Base-by-base conservation (phyloP, 2,888 invertebrate species). In the Lobophora halterata region DNA sequence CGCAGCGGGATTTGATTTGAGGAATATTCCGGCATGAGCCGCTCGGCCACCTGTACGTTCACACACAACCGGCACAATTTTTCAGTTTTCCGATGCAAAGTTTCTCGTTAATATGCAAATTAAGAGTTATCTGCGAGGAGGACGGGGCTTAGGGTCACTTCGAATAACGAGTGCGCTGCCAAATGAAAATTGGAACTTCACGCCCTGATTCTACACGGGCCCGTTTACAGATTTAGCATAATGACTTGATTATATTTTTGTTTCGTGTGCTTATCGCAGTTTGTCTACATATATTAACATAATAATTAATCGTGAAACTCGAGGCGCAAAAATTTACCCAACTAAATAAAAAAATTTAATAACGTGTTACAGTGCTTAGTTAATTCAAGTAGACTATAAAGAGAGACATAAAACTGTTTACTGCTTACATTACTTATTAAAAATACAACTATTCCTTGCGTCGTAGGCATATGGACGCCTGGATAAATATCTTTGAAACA, bases 61-160 rank as follows among this genome's bases (percentile, higher is more conserved):
- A 68, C 85, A 85, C 65, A 69, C 71, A 62, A 68, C 67, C 73
- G 68, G 61, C 57, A 64, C 70, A 73, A 73, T 83, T 85, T 86
- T 86, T 85, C 73, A 72, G 68, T 73, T 74, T 75, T 66, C 65
- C 70, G 69, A 79, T 79, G 79, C 82, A 79, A 82, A 83, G 75
- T 82, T 82, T 79, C 85, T 85, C 81, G 81, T 85, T 85, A 85
- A 81, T 82, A 85, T 85, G 85, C 74, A 85, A 85, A 85, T 85
- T 74, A 78, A 80, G 78, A 80, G 77, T 77, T 76, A 80, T 79
- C 82, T 81, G 73, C 61, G 62, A 66, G 60, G 71, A 68, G 75
- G 76, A 76, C 71, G 62, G 68, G 71, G 71, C 72, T 78, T 71
- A 72, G 74, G 76, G 71, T 69, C 69, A 75, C 74, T 74, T 74